Base-by-base conservation (phyloP, 2,888 invertebrate species). In the Eupithecia dodoneata region DNA sequence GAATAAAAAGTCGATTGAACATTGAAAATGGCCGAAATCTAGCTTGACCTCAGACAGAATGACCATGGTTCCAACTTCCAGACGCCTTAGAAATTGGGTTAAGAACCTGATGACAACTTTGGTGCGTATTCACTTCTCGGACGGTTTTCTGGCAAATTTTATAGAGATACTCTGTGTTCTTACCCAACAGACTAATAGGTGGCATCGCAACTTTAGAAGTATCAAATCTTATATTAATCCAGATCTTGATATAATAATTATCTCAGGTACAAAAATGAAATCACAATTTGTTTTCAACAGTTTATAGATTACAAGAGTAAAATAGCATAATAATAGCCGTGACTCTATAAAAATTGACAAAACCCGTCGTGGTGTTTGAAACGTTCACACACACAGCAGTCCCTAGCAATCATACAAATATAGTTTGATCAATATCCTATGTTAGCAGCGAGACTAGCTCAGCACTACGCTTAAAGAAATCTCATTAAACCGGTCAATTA, bases 81-180 rank as follows among this genome's bases (percentile, higher is more conserved):
- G 15, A 71, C 65, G 73, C 70, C 63, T 67, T 55, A 73, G 52
- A 73, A 73, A 63, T n/a, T 63, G 12, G 10, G n/a, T 63, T 42
- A 69, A 41, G 45, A 63, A 47, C 52, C 67, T 67, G 42, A 73
- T 41, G 70, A 45, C 44, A 76, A 71, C 49, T 71, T 74, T 69
- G 63, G 73, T 73, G 75, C 41, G 75, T 59, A 74, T 52, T 42
- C 49, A 41, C 74, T 55, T 49, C 72, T 52, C 44, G 18, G 12
- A 67, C 59, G 67, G 82, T 86, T 85, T 91, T 92, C 90, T 89
- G 89, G 91, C 91, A 89, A 78, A 72, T 89, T 86, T 82, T 72
- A 72, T 72, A 73, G 76, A 78, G 76, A 75, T 65, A 72, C 13
- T 67, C 44, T 69, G n/a, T 45, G n/a, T 44, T 3, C 15, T 4